Evolutionary conservation across 2,113 vertebrate species (phyloP), one percentile per base, ranked within the genome.

Genomic region (Falco punctatus): DNA sequence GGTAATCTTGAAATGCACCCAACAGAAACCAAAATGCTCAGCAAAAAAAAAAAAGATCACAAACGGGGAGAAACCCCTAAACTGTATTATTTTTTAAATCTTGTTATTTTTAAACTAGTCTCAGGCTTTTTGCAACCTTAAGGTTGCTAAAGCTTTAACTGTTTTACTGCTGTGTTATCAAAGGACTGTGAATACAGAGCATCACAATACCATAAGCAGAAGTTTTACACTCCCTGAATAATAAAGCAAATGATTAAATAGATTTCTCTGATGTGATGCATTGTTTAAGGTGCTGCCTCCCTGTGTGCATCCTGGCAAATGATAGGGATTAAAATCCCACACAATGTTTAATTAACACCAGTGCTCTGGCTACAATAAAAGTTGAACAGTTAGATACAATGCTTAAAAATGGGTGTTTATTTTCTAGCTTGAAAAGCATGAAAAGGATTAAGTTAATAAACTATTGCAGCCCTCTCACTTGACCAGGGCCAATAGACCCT

Each of bases 261-360:
- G 70, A 91, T 95, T 94, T 89, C 62, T 91, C 61, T 85, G 77
- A 85, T 73, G 77, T 26, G 20, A 79, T 62, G 62, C 62, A 72
- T 87, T 94, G 84, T 89, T 75, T 92, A 72, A 94, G 94, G 81
- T 95, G 59, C 40, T 89, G 70, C 84, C 83, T 91, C 89, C 62
- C 28, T 81, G 13, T 69, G 46, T 92, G 77, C 90, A 90, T 79
- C 54, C 78, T 58, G 28, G 77, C 27, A 97, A 95, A 94, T 48
- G 65, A 84, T 26, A 86, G 81, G 81, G 89, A 97, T 90, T 97
- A 91, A 94, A 94, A 85, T 85, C 62, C 62, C 58, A 66, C n/a
- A 70, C 54, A 94, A 19, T 30, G 77, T 91, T 95, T 91, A 97
- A 95, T 95, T 92, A 96, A 95, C 81, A 72, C 28, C 38, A 19